Conservation (phyloP, 2,797 vertebrate genomes). For the Pipistrellus pipistrellus region DNA sequence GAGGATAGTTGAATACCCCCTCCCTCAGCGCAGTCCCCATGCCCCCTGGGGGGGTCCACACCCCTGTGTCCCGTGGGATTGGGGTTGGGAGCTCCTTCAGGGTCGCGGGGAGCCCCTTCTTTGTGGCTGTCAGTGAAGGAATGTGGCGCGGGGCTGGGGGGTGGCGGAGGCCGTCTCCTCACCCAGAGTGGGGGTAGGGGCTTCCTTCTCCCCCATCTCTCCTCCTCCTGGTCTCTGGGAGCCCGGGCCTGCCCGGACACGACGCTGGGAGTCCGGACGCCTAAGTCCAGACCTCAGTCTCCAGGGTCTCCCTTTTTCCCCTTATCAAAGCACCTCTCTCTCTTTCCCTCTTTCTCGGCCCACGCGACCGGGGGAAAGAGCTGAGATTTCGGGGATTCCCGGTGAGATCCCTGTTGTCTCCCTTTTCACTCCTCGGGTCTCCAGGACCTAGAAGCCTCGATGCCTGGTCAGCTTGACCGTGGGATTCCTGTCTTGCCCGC, state of each 20-base stretch:
- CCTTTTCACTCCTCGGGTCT: not conserved
- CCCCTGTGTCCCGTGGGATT: not conserved
- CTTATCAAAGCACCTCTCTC: constrained; percentile 31
- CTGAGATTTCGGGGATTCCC: constrained; percentile 85
- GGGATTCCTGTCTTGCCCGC: constrained; percentile 15
- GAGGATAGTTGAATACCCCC: not conserved
- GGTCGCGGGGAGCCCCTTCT: constrained; percentile 73
- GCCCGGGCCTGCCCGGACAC: not conserved
- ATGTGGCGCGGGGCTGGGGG: constrained; percentile 73
- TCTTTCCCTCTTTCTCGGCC: constrained; percentile 74
- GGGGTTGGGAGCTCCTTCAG: constrained; percentile 51
- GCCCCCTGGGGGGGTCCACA: not conserved
- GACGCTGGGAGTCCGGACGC: not conserved
- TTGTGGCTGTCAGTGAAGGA: constrained; percentile 82
- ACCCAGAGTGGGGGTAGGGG: constrained; percentile 74
- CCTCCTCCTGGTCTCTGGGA: not conserved
- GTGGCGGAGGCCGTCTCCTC: constrained; percentile 74
- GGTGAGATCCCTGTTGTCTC: not conserved
- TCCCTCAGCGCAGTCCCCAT: not conserved
- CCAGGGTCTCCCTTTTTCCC: not conserved
- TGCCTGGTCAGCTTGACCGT: not conserved
- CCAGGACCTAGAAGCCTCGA: constrained; percentile 11
- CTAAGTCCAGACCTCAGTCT: constrained; percentile 13
- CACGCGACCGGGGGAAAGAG: constrained; percentile 88
- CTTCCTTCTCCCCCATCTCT: constrained; percentile 11